These are phyloP conservation scores for Lampris incognitus DNA, from an alignment of 2,113 vertebrate species.

Conservation along the genomic window DNA sequence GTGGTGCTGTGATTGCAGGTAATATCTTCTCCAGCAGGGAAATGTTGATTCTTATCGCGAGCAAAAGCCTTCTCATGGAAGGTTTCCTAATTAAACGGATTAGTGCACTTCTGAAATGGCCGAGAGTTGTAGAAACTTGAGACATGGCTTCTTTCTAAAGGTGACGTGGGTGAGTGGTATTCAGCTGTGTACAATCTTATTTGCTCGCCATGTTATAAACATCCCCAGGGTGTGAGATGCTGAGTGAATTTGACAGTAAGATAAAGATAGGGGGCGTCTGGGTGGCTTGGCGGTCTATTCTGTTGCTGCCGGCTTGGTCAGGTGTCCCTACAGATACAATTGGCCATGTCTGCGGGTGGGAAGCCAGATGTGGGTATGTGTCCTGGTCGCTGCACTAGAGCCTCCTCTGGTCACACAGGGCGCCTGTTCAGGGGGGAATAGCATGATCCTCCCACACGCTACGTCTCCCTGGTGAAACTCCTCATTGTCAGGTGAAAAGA, in stretches of 20 bases:
- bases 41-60: neutral
- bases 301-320: too few relatives aligned
- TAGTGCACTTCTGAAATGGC: neutral
- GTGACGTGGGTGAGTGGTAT: neutral
- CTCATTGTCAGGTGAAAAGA: too few relatives aligned
- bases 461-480: too few relatives aligned
- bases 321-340: too few relatives aligned
- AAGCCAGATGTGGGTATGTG: too few relatives aligned
- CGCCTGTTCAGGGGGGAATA: too few relatives aligned
- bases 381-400: too few relatives aligned
- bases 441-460: too few relatives aligned
- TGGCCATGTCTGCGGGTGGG: too few relatives aligned
- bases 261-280: too few relatives aligned
- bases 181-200: neutral
- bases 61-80: neutral
- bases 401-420: too few relatives aligned
- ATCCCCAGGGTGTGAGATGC: neutral
- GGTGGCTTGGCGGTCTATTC: too few relatives aligned
- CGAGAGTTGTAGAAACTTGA: neutral
- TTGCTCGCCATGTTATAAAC: neutral
- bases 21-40: neutral
- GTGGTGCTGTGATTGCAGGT: neutral
- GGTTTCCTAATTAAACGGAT: neutral
- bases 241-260: neutral
- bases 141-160: neutral